Evolutionary conservation across 1,140 invertebrate genomes (phyloP), one percentile per base, ranked within the genome.

Genomic region (Acromyrmex heyeri): DNA sequence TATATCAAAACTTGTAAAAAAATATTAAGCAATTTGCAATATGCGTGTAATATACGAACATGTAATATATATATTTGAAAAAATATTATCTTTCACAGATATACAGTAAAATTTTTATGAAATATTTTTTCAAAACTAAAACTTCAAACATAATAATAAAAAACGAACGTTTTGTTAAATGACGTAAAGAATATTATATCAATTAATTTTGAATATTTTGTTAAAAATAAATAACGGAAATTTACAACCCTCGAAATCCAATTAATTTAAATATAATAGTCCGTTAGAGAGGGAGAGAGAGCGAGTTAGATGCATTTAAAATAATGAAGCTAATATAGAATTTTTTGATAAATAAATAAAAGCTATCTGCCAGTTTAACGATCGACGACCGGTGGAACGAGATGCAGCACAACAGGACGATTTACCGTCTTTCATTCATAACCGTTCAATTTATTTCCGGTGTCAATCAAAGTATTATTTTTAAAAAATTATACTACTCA

Each of bases 401-500:
- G 24, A 73, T 4, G 53, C 38, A 73, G 53, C 18, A 73, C 7
- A 30, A 1, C 24, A 7, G 24, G 50, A 73, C 24, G 10, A 73
- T 48, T 70, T 70, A 81, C 8, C 16, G 16, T 53, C 3, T 83
- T 55, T 61, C n/a, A 83, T 83, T 83, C 16, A 55, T 69, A 67
- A 79, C 30, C 14, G 14, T 38, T 21, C 27, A 83, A 73, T 75
- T 83, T 62, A 83, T 73, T 61, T 73, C 5, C 12, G 30, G 4
- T 21, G 7, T 59, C 24, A 61, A 75, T 75, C 27, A 0, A 75
- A 61, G 14, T 14, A 7, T 18, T 34, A 21, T 27, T 38, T 67
- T 59, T 61, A 18, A 2, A 3, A 4, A 6, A 16, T 44, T 44
- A 0, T 44, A 50, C 12, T 70, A 57, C 14, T 34, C 55, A 44